Percentiles rank a stretch among this genome's conserved stretches.
Evolutionary conservation across 2,797 vertebrate species (phyloP).

Genomic region (Microctenopoma stevenorrisi): DNA sequence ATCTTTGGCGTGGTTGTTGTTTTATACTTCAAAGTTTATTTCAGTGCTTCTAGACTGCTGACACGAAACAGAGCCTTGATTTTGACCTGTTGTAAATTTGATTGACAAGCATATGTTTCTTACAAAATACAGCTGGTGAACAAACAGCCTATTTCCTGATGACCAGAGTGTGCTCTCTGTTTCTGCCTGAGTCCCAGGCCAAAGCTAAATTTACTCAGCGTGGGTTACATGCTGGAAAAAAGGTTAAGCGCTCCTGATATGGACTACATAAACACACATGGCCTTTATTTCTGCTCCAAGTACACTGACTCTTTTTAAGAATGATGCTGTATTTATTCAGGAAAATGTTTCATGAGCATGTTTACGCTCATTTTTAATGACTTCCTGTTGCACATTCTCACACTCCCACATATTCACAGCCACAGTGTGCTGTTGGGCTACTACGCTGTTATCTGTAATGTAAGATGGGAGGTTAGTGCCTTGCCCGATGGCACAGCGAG

Average conservation of each 20-base stretch:
- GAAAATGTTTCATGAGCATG: slow-evolving; percentile 62
- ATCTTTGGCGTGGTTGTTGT: no score
- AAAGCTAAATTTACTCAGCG: slow-evolving; percentile 65
- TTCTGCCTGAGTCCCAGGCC: slow-evolving; percentile 53
- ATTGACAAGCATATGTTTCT: slow-evolving; percentile 13
- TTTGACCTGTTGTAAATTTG: neutral
- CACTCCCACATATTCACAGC: slow-evolving; percentile 59
- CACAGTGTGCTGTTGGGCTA: slow-evolving; percentile 9
- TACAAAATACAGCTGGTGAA: neutral
- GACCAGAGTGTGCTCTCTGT: slow-evolving; percentile 21
- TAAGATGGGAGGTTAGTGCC: slow-evolving; percentile 30
- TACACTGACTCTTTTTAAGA: slow-evolving; percentile 64
- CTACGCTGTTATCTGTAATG: neutral
- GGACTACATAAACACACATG: slow-evolving; percentile 62
- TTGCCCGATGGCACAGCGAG: slow-evolving; percentile 24
- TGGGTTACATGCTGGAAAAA: slow-evolving; percentile 46
- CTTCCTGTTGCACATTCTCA: slow-evolving; percentile 73
- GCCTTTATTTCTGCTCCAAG: slow-evolving; percentile 47
- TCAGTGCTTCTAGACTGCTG: no score
- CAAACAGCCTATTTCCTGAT: slow-evolving; percentile 26
- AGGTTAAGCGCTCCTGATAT: slow-evolving; percentile 67
- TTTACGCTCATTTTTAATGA: slow-evolving; percentile 71
- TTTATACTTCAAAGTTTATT: neutral
- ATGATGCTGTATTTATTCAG: slow-evolving; percentile 58
- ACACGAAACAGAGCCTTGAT: no score